phyloP scores from a whole-genome alignment of 2,113 vertebrate genomes.

The Silurus asotus region DNA sequence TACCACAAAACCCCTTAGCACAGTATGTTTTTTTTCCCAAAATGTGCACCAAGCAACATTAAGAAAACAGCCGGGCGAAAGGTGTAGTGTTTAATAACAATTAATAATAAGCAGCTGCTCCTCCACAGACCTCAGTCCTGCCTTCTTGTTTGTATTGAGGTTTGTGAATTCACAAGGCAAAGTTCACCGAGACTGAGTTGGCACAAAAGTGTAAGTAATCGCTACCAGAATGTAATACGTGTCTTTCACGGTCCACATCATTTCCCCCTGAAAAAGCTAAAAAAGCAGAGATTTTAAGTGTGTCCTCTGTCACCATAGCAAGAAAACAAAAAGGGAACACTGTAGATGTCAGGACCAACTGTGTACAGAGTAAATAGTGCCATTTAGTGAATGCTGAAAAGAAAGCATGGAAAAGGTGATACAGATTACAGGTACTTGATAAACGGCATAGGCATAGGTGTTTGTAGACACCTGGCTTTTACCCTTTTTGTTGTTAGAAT shows the following conservation, averaged over 20 bases:
- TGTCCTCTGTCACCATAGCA: neutral
- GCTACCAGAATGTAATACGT: neutral
- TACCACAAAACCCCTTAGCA: neutral
- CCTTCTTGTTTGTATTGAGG: neutral
- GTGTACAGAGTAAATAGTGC: neutral
- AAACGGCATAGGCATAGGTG: neutral
- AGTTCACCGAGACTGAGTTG: neutral
- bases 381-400: neutral
- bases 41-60: neutral
- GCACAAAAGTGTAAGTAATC: neutral
- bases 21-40: neutral
- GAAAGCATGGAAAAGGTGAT: neutral
- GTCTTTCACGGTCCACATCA: neutral
- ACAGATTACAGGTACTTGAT: neutral
- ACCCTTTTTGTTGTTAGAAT: neutral
- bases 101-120: slow-evolving; percentile 11
- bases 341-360: neutral
- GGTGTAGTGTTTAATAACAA: neutral
- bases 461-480: neutral
- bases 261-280: neutral
- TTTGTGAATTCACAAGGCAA: neutral
- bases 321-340: neutral
- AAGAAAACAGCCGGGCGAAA: neutral
- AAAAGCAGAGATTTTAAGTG: neutral
- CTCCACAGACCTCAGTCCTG: neutral